Conservation (phyloP, 1,140 invertebrate genomes). For the Mercenaria mercenaria region DNA sequence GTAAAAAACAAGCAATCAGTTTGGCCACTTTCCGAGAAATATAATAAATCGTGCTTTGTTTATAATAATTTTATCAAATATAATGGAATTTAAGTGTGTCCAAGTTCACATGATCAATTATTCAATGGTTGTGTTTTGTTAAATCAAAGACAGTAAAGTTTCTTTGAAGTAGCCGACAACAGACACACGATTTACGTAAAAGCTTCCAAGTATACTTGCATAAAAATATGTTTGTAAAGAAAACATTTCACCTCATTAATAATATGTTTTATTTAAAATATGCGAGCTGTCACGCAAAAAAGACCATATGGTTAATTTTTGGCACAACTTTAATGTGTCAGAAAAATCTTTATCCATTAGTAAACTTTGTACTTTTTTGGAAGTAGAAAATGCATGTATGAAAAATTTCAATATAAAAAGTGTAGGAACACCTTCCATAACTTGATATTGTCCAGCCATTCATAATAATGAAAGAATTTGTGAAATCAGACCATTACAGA, state of each 20-base stretch:
- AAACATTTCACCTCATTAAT: background rate
- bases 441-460: too few species aligned
- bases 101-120: background rate
- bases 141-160: background rate
- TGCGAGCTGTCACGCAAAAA: too few species aligned
- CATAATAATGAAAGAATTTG: too few species aligned
- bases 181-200: background rate
- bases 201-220: background rate
- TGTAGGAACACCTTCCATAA: too few species aligned
- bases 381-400: too few species aligned
- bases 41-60: background rate
- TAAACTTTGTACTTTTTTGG: too few species aligned
- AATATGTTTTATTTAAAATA: too few species aligned
- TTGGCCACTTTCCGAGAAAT: conserved; percentile 13
- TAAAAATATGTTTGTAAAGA: background rate
- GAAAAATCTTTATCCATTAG: too few species aligned
- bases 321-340: too few species aligned
- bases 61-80: background rate
- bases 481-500: too few species aligned
- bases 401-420: too few species aligned
- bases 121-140: background rate
- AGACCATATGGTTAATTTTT: too few species aligned
- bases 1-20: background rate
- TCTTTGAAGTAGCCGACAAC: background rate
- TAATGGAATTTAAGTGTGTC: background rate